A percentile compares a stretch with the other conserved stretches of the same genome.
These are phyloP conservation scores for Pherbina coryleti DNA, from an alignment of 2,888 invertebrate species.

Conservation along the genomic window DNA sequence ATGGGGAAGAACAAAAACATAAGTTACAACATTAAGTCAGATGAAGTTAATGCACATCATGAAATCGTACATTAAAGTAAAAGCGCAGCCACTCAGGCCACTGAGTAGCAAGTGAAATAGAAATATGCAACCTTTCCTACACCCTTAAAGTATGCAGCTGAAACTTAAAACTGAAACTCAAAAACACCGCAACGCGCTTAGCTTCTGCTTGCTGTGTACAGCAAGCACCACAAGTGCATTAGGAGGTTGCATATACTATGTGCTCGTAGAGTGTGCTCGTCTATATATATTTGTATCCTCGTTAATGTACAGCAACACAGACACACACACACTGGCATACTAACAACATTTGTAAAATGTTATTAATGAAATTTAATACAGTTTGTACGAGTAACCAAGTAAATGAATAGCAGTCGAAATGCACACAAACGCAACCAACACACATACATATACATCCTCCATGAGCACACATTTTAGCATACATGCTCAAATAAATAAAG, in stretches of 20 bases:
- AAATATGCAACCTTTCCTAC: constrained; percentile 32
- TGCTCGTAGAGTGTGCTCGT: neutral
- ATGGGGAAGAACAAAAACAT: no score
- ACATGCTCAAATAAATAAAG: neutral
- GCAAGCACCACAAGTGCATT: neutral
- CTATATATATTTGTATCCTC: neutral
- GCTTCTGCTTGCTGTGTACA: constrained; percentile 18
- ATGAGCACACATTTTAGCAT: neutral
- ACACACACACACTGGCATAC: neutral
- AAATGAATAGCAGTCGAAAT: neutral
- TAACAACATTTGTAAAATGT: neutral
- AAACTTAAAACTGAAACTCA: constrained; percentile 21
- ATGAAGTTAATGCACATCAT: no score
- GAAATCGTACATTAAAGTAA: no score
- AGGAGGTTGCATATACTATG: neutral
- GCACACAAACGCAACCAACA: neutral
- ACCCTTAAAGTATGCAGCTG: constrained; percentile 31
- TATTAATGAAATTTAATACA: constrained; percentile 20
- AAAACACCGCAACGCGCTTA: constrained; percentile 28
- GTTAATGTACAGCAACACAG: neutral
- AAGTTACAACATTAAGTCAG: no score
- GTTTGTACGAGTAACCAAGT: constrained; percentile 17
- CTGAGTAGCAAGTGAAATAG: constrained; percentile 9
- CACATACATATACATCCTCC: neutral
- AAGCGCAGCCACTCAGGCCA: neutral